Percentiles rank a stretch among this genome's conserved stretches.
Conservation (phyloP, 1,140 invertebrate genomes). For the Caenorhabditis tropicalis region DNA sequence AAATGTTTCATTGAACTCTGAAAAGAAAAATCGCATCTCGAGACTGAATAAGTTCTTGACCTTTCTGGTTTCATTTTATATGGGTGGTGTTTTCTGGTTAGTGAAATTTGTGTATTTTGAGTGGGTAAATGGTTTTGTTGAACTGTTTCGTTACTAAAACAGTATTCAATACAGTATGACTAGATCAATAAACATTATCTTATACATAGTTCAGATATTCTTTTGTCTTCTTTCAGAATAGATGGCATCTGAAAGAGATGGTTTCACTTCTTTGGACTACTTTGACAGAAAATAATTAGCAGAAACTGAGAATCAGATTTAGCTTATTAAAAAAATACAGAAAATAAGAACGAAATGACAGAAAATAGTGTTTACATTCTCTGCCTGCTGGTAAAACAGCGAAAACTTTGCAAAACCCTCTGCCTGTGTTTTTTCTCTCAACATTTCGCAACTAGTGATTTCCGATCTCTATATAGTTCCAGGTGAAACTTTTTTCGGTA, state of each 20-base stretch:
- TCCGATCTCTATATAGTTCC: slow-evolving; percentile 23
- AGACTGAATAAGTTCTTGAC: neutral
- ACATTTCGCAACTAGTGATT: neutral
- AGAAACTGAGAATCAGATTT: no score
- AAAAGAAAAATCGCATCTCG: neutral
- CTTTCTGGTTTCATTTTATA: neutral
- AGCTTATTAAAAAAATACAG: neutral
- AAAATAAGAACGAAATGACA: neutral
- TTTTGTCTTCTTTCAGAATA: no score
- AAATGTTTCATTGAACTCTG: neutral
- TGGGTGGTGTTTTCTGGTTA: neutral
- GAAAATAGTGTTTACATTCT: neutral
- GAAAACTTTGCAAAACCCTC: neutral
- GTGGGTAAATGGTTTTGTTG: slow-evolving; percentile 1
- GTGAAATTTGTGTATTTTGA: neutral
- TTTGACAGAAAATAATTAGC: no score
- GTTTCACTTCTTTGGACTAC: no score
- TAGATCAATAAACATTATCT: no score
- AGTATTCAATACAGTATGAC: no score
- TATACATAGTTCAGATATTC: no score
- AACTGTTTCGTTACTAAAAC: neutral
- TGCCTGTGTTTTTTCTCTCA: neutral
- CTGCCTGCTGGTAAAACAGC: neutral
- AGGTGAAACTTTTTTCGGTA: slow-evolving; percentile 13
- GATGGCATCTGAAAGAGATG: no score